phyloP scores from a whole-genome alignment of 2,113 vertebrate genomes.

The Prietella phreatophila region DNA sequence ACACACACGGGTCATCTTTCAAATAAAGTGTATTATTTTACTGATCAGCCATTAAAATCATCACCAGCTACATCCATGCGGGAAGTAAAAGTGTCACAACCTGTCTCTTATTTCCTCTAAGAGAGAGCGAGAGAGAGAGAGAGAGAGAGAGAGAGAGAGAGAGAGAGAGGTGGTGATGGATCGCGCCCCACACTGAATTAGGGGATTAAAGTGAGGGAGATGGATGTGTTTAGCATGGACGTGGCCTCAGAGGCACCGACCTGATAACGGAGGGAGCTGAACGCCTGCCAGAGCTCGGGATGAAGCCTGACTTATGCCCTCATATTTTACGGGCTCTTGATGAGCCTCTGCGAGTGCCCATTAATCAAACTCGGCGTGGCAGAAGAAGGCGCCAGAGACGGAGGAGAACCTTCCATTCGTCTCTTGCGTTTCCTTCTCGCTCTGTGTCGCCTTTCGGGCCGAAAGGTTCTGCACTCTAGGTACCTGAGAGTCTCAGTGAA shows the following conservation, averaged over 20 bases:
- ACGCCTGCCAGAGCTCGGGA: slow-evolving; percentile 51
- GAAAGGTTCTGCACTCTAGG: neutral
- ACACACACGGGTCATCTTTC: neutral
- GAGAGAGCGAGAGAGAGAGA: neutral
- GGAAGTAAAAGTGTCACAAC: neutral
- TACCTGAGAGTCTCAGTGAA: neutral
- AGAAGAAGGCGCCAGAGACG: slow-evolving; percentile 37
- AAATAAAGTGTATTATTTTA: neutral
- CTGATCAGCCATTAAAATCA: slow-evolving; percentile 3
- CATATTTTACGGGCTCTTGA: slow-evolving; percentile 60
- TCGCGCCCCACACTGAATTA: slow-evolving; percentile 41
- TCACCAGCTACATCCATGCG: neutral
- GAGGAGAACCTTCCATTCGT: slow-evolving; percentile 5
- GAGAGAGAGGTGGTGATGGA: slow-evolving; percentile 11
- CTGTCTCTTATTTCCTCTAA: neutral
- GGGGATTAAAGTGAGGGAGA: slow-evolving; percentile 45
- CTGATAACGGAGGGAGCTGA: slow-evolving; percentile 51
- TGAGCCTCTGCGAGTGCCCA: slow-evolving; percentile 47
- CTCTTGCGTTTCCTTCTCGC: slow-evolving; percentile 1
- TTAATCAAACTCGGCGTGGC: slow-evolving; percentile 57
- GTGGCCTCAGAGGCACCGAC: slow-evolving; percentile 41
- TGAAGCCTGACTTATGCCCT: slow-evolving; percentile 58
- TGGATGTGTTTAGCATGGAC: slow-evolving; percentile 34
- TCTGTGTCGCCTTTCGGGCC: neutral
- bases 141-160: neutral